Percentiles rank a stretch among this genome's conserved stretches.
Evolutionary conservation across 2,888 invertebrate genomes (phyloP).

Genomic region (Platynereis dumerilii): DNA sequence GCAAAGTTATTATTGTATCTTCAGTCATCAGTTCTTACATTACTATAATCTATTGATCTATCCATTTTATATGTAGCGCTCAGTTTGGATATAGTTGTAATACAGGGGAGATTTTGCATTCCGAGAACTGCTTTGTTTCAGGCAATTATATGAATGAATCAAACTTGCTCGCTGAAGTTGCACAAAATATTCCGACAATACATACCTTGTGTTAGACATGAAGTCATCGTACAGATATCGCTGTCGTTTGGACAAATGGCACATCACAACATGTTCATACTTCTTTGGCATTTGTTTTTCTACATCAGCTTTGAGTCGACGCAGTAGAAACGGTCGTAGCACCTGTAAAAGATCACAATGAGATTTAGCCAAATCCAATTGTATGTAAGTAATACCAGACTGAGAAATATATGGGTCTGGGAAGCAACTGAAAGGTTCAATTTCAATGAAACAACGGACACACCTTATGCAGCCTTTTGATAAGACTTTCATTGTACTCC

Average conservation of each 20-base stretch:
- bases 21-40: not conserved
- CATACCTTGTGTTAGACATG: conserved; percentile 88
- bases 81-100: not conserved
- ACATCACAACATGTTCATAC: conserved; percentile 64
- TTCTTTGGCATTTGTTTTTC: conserved; percentile 98
- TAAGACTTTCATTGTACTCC: conserved; percentile 88
- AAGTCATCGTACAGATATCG: conserved; percentile 98
- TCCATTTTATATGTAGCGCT: not conserved
- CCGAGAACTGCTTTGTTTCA: no score
- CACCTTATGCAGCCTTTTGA: conserved; percentile 86
- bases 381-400: conserved; percentile 26
- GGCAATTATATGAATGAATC: no score
- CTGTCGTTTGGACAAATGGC: conserved; percentile 86
- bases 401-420: not conserved
- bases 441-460: no score
- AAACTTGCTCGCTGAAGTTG: no score
- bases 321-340: conserved; percentile 91
- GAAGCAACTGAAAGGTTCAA: conserved; percentile 3
- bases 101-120: not conserved
- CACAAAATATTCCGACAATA: no score
- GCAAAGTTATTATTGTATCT: not conserved
- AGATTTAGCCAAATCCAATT: not conserved
- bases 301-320: conserved; percentile 97
- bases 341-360: conserved; percentile 67
- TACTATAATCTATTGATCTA: not conserved